Conservation (phyloP, 2,888 invertebrate species). For the Spodoptera exigua region DNA sequence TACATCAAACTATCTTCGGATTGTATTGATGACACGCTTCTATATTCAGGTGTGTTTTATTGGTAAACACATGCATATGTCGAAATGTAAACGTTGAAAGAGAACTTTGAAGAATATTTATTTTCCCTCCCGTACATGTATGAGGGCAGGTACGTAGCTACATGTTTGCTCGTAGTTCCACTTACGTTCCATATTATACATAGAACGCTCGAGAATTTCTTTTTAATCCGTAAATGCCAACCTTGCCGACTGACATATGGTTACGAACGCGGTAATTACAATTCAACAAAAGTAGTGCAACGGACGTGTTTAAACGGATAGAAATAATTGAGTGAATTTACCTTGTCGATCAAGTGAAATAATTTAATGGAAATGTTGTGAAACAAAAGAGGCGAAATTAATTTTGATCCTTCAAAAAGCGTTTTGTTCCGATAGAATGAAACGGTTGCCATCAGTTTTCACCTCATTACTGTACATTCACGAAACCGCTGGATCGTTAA, state of each 20-base stretch:
- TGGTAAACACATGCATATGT: background rate
- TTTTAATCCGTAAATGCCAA: slow-evolving; percentile 17
- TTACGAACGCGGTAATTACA: slow-evolving; percentile 6
- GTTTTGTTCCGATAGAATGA: slow-evolving; percentile 13
- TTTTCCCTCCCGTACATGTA: background rate
- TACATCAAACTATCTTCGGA: slow-evolving; percentile 9
- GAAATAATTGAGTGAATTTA: slow-evolving; percentile 1
- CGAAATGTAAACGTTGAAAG: slow-evolving; percentile 2
- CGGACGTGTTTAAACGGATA: background rate
- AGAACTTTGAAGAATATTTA: slow-evolving; percentile 17
- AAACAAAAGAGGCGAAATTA: background rate
- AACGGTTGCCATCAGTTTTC: slow-evolving; percentile 26
- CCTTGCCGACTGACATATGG: slow-evolving; percentile 1
- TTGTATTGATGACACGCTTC: slow-evolving; percentile 13
- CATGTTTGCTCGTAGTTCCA: slow-evolving; percentile 7
- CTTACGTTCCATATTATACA: background rate
- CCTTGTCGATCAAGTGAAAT: background rate
- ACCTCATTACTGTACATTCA: slow-evolving; percentile 43
- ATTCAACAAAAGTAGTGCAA: slow-evolving; percentile 4
- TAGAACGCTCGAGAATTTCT: background rate
- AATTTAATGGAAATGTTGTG: background rate
- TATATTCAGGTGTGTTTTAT: slow-evolving; percentile 13
- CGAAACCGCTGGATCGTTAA: slow-evolving; percentile 36
- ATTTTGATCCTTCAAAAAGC: slow-evolving; percentile 4
- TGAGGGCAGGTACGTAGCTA: background rate